phyloP scores from a whole-genome alignment of 92 coral and sea anemone genomes.

The Anthopleura xanthogrammica region DNA sequence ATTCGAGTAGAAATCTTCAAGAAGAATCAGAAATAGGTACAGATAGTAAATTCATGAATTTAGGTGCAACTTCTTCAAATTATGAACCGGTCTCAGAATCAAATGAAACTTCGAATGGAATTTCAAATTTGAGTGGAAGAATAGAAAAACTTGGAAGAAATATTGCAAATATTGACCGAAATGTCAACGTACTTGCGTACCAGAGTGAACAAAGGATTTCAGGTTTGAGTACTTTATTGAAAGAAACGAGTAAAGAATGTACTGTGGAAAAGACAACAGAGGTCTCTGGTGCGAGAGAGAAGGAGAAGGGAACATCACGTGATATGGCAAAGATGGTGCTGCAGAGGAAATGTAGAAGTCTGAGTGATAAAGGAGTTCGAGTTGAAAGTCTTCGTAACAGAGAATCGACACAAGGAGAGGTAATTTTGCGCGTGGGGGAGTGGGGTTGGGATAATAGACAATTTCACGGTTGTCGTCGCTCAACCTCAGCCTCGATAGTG shows the following conservation, averaged over 20 bases:
- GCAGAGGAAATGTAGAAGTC: slow-evolving; percentile 31
- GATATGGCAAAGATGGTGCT: slow-evolving; percentile 29
- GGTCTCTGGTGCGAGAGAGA: neutral
- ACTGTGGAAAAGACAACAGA: neutral
- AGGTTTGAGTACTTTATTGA: slow-evolving; percentile 13
- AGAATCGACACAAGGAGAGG: neutral
- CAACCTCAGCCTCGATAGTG: no score
- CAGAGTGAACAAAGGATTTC: slow-evolving; percentile 5
- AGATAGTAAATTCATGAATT: slow-evolving; percentile 30
- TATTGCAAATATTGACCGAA: slow-evolving; percentile 18
- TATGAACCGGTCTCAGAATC: neutral
- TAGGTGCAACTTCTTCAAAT: slow-evolving; percentile 21
- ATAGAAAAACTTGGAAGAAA: slow-evolving; percentile 19
- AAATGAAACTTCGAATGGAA: slow-evolving; percentile 22
- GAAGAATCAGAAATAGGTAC: neutral
- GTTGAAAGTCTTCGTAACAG: slow-evolving; percentile 1
- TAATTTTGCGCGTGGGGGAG: neutral
- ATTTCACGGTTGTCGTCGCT: no score
- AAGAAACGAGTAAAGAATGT: slow-evolving; percentile 9
- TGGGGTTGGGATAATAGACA: no score
- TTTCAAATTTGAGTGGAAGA: slow-evolving; percentile 13
- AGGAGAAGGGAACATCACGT: neutral
- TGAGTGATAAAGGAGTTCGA: slow-evolving; percentile 30
- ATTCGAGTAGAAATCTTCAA: neutral
- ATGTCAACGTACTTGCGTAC: neutral